Percentiles rank a stretch among this genome's conserved stretches.
phyloP scores from a whole-genome alignment of 2,113 vertebrate genomes.

The Cottus gobio region DNA sequence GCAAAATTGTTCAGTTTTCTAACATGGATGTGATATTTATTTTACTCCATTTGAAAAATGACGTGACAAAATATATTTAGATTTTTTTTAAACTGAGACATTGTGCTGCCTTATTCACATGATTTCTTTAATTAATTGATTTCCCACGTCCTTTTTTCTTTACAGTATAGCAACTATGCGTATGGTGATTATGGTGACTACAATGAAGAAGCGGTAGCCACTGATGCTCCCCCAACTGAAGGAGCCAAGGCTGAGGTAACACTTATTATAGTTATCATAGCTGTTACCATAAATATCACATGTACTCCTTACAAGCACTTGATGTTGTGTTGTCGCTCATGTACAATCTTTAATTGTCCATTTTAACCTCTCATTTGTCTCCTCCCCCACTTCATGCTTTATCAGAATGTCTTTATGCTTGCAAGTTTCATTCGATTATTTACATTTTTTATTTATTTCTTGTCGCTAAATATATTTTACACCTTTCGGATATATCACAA shows the following conservation, averaged over 20 bases:
- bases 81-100: slow-evolving; percentile 17
- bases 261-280: slow-evolving; percentile 7
- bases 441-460: neutral
- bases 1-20: neutral
- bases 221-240: slow-evolving; percentile 86
- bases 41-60: neutral
- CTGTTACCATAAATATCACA: slow-evolving; percentile 13
- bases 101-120: slow-evolving; percentile 60
- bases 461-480: neutral
- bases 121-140: slow-evolving; percentile 74
- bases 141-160: slow-evolving; percentile 76
- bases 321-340: neutral
- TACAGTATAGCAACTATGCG: slow-evolving; percentile 92
- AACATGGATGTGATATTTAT: slow-evolving; percentile 46
- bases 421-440: neutral
- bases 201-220: slow-evolving; percentile 88
- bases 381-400: neutral
- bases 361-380: neutral
- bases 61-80: no score
- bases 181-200: slow-evolving; percentile 93
- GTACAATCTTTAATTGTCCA: neutral
- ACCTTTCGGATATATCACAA: neutral
- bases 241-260: slow-evolving; percentile 90
- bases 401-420: neutral
- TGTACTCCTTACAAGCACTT: neutral